Conservation (phyloP, 2,888 invertebrate genomes). For the Cataglyphis altisquamis region DNA sequence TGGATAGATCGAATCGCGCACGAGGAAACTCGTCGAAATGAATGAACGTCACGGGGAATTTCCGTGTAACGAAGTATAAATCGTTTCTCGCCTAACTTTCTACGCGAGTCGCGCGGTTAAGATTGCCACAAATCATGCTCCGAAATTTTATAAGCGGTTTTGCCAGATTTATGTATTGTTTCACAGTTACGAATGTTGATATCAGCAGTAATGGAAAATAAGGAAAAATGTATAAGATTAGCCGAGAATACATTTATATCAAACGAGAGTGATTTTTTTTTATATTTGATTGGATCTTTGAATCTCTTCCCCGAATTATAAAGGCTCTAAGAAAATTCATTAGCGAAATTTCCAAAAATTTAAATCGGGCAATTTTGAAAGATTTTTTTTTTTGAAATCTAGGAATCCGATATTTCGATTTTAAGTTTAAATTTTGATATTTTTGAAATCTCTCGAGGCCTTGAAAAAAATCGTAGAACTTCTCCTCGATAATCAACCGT, state of each 20-base stretch:
- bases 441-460: background rate
- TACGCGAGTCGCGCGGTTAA: slow-evolving; percentile 45
- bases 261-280: background rate
- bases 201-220: background rate
- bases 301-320: background rate
- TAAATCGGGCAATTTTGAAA: background rate
- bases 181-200: slow-evolving; percentile 11
- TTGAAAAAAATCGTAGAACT: background rate
- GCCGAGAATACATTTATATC: slow-evolving; percentile 8
- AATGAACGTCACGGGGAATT: slow-evolving; percentile 52
- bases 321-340: background rate
- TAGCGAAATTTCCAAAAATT: background rate
- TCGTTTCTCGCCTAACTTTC: slow-evolving; percentile 59
- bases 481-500: slow-evolving; percentile 7
- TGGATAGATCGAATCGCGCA: slow-evolving; percentile 39
- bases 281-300: background rate
- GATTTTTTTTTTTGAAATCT: background rate
- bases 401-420: background rate
- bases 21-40: slow-evolving; percentile 51
- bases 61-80: slow-evolving; percentile 60
- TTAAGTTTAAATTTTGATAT: background rate
- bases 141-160: slow-evolving; percentile 47
- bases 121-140: slow-evolving; percentile 63
- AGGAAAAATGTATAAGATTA: background rate
- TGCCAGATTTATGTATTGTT: slow-evolving; percentile 60